A percentile compares a stretch with the other conserved stretches of the same genome.
These are phyloP conservation scores for Acropternis orthonyx DNA, from an alignment of 2,797 vertebrate species.

Conservation along the genomic window DNA sequence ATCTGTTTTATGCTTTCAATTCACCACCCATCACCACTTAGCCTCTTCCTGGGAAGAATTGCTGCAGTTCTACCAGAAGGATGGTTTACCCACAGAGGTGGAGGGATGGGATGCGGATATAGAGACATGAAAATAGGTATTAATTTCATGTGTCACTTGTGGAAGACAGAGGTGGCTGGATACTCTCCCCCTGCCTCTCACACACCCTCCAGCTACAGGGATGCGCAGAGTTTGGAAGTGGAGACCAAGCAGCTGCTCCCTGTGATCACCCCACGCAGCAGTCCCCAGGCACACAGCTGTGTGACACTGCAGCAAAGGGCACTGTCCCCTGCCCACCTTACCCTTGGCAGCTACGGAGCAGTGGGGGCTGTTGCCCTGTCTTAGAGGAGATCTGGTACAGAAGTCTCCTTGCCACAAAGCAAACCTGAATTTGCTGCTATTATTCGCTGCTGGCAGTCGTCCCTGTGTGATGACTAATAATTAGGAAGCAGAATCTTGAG, in stretches of 20 bases:
- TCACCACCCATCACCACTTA: neutral
- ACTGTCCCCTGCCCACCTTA: neutral
- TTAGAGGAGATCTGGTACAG: neutral
- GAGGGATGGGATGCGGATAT: neutral
- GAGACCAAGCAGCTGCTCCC: neutral
- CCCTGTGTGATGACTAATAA: neutral
- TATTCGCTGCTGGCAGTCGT: neutral
- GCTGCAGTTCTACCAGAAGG: neutral
- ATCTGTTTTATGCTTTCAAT: neutral
- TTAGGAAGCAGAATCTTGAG: neutral
- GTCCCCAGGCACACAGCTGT: neutral
- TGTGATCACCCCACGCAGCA: neutral
- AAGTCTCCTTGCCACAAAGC: neutral
- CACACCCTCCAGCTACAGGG: neutral
- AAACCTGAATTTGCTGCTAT: neutral
- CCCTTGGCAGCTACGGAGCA: neutral
- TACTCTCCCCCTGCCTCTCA: neutral
- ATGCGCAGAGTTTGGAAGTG: neutral
- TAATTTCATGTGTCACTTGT: neutral
- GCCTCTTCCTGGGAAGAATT: neutral
- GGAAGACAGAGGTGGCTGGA: neutral
- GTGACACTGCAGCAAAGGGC: neutral
- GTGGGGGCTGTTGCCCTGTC: neutral
- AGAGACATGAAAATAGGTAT: neutral
- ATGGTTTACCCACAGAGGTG: neutral